phyloP scores from a whole-genome alignment of 2,113 vertebrate genomes.

The Herpetotheres cachinnans region DNA sequence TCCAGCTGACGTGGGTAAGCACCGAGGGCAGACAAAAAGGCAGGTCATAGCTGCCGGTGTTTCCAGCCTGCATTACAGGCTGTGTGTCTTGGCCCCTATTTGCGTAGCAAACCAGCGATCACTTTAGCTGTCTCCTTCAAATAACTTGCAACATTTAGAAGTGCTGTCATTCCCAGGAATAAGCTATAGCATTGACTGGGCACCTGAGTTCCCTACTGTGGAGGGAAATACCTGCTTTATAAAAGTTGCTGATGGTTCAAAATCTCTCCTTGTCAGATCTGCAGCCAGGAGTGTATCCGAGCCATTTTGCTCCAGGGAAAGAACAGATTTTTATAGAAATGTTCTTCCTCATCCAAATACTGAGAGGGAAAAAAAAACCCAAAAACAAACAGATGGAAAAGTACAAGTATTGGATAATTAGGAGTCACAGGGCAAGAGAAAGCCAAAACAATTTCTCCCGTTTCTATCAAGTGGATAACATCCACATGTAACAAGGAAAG shows the following conservation, averaged over 20 bases:
- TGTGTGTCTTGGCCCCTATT: not conserved
- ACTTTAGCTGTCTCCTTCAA: not conserved
- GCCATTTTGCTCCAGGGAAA: conserved; percentile 38
- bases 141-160: not conserved
- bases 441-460: conserved; percentile 18
- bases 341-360: not conserved
- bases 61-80: not conserved
- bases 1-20: not conserved
- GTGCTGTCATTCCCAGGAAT: not conserved
- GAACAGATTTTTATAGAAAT: conserved; percentile 49
- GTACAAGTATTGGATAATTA: conserved; percentile 31
- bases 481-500: not conserved
- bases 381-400: not conserved
- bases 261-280: conserved; percentile 49
- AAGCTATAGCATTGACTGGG: not conserved
- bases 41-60: not conserved
- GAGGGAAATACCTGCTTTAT: not conserved
- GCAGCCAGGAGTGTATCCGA: not conserved
- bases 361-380: not conserved
- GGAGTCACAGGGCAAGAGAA: conserved; percentile 13
- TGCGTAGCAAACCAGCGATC: not conserved
- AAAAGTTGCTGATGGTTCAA: conserved; percentile 50
- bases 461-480: conserved; percentile 17
- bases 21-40: not conserved
- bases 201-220: not conserved